phyloP scores from a whole-genome alignment of 1,140 invertebrate genomes.

The Octopus bimaculoides region DNA sequence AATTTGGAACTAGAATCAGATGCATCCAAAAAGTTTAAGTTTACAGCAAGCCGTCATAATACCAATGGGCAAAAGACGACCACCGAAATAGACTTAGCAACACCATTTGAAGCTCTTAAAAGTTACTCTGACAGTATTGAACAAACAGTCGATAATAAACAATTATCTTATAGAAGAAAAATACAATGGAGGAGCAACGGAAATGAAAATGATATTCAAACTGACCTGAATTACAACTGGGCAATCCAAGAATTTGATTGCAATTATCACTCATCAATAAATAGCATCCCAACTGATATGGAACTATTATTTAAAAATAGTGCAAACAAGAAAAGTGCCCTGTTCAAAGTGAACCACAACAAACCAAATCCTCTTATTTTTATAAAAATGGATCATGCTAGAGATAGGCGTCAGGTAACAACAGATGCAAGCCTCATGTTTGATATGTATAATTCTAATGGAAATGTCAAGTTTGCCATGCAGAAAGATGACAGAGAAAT shows the following conservation, averaged over 20 bases:
- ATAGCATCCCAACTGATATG: not conserved
- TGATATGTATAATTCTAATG: not conserved
- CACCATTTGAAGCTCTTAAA: slow-evolving; percentile 3
- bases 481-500: not conserved
- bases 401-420: not conserved
- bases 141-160: not conserved
- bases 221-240: not conserved
- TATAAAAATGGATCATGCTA: not conserved
- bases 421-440: not conserved
- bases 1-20: not conserved
- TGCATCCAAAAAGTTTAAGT: not conserved
- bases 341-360: not conserved
- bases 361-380: not conserved
- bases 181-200: not conserved
- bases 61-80: not conserved
- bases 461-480: not conserved
- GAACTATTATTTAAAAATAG: not conserved
- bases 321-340: not conserved
- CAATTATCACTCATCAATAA: not conserved
- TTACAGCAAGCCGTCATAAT: not conserved
- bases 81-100: not conserved
- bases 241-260: not conserved
- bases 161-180: not conserved
- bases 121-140: not conserved
- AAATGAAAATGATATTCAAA: not conserved